Evolutionary conservation across 2,113 vertebrate genomes (phyloP), one percentile per base, ranked within the genome.

Genomic region (Tichodroma muraria): DNA sequence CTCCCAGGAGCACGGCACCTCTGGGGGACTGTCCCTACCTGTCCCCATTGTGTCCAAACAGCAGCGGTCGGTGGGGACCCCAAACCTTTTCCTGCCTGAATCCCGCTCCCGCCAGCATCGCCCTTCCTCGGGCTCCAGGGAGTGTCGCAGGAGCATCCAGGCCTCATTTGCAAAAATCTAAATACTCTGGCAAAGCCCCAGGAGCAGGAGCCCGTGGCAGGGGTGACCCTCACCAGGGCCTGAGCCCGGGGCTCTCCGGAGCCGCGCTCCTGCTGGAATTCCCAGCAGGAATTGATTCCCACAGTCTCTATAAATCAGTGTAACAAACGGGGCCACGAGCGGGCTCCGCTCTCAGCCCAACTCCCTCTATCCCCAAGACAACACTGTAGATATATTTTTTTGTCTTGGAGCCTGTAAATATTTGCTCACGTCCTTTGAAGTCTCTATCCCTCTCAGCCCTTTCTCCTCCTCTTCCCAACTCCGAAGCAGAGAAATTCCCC

Each of bases 381-480:
- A 28, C 91, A 35, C 79, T 95, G 91, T 69, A 80, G 93, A 96
- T 96, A 90, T 37, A 63, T 77, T 76, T 52, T 83, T 82, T 65
- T 94, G 86, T 97, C 95, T 96, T 93, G 93, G 86, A 95, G 61
- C 91, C 72, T 97, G 96, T 96, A 97, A 96, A 97, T 96, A 96
- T 96, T 97, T 97, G 83, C 94, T 96, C 80, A n/a, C 5, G 0
- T 59, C 49, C 83, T 81, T 89, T 91, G 95, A 97, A 91, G 70
- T 92, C 91, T 96, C 68, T 92, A 89, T 95, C 71, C 88, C 63
- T 84, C 80, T 81, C 73, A 75, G n/a, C 59, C 42, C 85, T 85
- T 93, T 54, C 71, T 90, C 57, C 64, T 85, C 42, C 38, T 89
- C 23, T 33, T 75, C 25, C 63, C 17, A 0, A 20, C n/a, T 84